Base-by-base conservation (phyloP, 2,888 invertebrate species). In the Lepidocyrtinus sp. region DNA sequence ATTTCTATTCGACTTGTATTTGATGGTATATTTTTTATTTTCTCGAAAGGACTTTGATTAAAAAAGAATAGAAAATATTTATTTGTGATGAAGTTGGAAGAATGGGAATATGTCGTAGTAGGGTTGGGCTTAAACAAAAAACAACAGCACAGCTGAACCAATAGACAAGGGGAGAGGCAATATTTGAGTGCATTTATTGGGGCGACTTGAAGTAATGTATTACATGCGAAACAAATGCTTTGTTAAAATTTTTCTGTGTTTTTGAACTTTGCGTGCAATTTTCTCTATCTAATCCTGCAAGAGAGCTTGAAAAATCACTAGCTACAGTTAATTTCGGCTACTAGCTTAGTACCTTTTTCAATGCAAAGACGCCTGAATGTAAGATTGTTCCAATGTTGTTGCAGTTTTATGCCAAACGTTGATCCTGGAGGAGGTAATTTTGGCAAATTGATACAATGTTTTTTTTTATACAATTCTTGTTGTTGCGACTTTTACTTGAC, bases 21-120 rank as follows among this genome's bases (percentile, higher is more conserved):
- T n/a, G n/a, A n/a, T n/a, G n/a, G n/a, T n/a, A n/a, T n/a, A n/a
- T n/a, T n/a, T n/a, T n/a, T n/a, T n/a, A n/a, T n/a, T n/a, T n/a
- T n/a, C n/a, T n/a, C n/a, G n/a, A n/a, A n/a, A n/a, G n/a, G n/a
- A n/a, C n/a, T n/a, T n/a, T n/a, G n/a, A n/a, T n/a, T n/a, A n/a
- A n/a, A n/a, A n/a, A n/a, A n/a, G n/a, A n/a, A n/a, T n/a, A n/a
- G n/a, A n/a, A n/a, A n/a, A n/a, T n/a, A n/a, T n/a, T n/a, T n/a
- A n/a, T n/a, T n/a, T n/a, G n/a, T n/a, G n/a, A n/a, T n/a, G n/a
- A n/a, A n/a, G 36, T 36, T 7, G 36, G 36, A 36, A 36, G 5
- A 36, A 17, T n/a, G 24, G 59, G 68, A 76, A 70, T 12, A 75
- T 76, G 76, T 76, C 76, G 76, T 64, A 26, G 76, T 7, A 50